Percentiles rank a stretch among this genome's conserved stretches.
These are phyloP conservation scores for Umimayanthus kanabou DNA, from an alignment of 92 coral and sea anemone species.

Conservation along the genomic window DNA sequence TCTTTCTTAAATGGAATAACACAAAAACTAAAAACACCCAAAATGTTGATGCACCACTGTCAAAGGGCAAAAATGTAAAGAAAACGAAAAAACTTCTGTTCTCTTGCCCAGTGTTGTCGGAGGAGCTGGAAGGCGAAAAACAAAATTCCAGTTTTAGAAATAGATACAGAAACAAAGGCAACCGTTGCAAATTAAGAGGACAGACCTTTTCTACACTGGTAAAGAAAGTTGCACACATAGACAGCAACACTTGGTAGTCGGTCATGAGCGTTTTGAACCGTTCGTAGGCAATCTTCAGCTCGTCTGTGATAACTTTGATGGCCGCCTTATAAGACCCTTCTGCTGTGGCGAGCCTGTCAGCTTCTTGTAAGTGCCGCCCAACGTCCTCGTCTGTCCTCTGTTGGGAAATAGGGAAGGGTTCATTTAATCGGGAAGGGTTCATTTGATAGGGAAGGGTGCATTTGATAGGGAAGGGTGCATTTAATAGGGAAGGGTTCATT, in stretches of 20 bases:
- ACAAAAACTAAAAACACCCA: too few species aligned
- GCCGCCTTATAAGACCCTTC: constrained; percentile 92
- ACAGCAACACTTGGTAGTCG: constrained; percentile 92
- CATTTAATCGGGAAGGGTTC: too few species aligned
- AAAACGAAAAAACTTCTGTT: not conserved
- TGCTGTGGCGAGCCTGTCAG: constrained; percentile 84
- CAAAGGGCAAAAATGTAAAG: too few species aligned
- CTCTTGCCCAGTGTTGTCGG: too few species aligned
- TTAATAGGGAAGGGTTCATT: too few species aligned
- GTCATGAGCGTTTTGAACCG: constrained; percentile 94
- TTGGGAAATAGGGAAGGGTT: not conserved
- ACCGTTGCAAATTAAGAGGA: not conserved
- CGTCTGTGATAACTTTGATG: constrained; percentile 93
- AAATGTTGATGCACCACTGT: too few species aligned
- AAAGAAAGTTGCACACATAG: constrained; percentile 98
- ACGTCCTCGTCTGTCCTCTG: constrained; percentile 98
- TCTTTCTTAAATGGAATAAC: too few species aligned
- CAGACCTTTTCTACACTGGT: constrained; percentile 95
- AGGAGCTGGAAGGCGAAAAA: not conserved
- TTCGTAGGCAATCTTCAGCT: constrained; percentile 92
- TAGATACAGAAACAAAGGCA: not conserved
- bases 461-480: not conserved
- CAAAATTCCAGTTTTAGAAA: not conserved
- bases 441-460: too few species aligned
- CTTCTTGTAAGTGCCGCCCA: constrained; percentile 85